Evolutionary conservation across 2,888 invertebrate species (phyloP).

Genomic region (Hypolimnas misippus): DNA sequence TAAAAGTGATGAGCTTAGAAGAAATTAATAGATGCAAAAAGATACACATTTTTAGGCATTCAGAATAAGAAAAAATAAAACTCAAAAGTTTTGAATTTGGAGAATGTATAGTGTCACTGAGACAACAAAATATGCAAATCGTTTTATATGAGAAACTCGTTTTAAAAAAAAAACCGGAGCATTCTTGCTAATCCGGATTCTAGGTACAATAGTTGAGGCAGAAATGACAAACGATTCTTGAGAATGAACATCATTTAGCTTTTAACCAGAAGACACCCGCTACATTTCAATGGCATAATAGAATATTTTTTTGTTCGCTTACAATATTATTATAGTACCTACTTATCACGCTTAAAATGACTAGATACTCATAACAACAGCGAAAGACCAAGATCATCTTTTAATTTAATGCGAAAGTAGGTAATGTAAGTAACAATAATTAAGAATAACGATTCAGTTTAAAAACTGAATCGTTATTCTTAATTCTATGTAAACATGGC

Average conservation of each 20-base stretch:
- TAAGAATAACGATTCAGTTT: background rate
- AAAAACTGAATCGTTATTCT: background rate
- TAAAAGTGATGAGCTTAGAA: too few species aligned
- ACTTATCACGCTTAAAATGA: background rate
- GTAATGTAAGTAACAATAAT: too few species aligned
- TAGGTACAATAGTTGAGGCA: conserved; percentile 1
- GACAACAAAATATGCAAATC: background rate
- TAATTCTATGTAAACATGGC: conserved; percentile 3
- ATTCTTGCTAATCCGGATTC: background rate
- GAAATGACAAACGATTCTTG: background rate
- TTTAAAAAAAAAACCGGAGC: background rate
- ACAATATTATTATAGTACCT: background rate
- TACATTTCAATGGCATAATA: background rate
- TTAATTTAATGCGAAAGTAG: too few species aligned
- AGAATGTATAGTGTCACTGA: background rate
- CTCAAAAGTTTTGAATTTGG: background rate
- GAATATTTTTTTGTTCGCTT: background rate
- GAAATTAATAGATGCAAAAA: too few species aligned
- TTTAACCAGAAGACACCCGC: background rate
- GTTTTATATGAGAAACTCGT: background rate
- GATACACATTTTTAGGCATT: too few species aligned
- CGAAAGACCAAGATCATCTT: too few species aligned
- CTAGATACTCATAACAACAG: background rate
- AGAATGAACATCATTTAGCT: conserved; percentile 2
- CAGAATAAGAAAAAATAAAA: background rate